A percentile compares a stretch with the other conserved stretches of the same genome.
These are phyloP conservation scores for Athrips mouffetella DNA, from an alignment of 2,888 invertebrate genomes.

Conservation along the genomic window DNA sequence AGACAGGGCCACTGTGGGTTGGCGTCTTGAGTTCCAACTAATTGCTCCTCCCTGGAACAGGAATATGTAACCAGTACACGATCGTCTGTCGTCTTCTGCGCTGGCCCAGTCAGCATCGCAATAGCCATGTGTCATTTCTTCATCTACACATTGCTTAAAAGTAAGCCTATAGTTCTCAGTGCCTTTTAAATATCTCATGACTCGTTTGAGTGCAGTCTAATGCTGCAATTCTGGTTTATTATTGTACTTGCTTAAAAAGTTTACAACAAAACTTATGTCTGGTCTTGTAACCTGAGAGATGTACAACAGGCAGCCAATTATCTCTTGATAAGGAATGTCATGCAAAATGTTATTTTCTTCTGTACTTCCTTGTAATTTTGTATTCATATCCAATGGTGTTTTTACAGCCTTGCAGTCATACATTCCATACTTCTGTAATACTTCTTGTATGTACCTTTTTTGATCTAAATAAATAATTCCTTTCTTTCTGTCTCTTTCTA, in stretches of 20 bases:
- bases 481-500: background rate
- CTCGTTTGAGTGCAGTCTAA: slow-evolving; percentile 20
- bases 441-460: slow-evolving; percentile 20
- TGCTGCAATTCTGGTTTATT: slow-evolving; percentile 17
- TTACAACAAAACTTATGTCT: slow-evolving; percentile 16
- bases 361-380: slow-evolving; percentile 13
- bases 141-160: slow-evolving; percentile 8
- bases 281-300: slow-evolving; percentile 16
- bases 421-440: slow-evolving; percentile 21
- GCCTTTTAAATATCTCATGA: slow-evolving; percentile 20
- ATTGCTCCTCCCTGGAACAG: slow-evolving; percentile 23
- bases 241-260: slow-evolving; percentile 17
- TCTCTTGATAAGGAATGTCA: background rate
- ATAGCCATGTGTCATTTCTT: slow-evolving; percentile 15
- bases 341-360: background rate
- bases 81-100: slow-evolving; percentile 18
- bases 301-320: slow-evolving; percentile 5
- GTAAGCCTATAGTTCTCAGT: slow-evolving; percentile 17
- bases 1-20: slow-evolving; percentile 28
- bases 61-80: slow-evolving; percentile 23
- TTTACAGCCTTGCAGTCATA: slow-evolving; percentile 24
- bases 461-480: slow-evolving; percentile 19
- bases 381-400: slow-evolving; percentile 21
- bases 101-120: slow-evolving; percentile 24
- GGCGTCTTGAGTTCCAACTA: slow-evolving; percentile 23